These are phyloP conservation scores for Caenorhabditis briggsae DNA, from an alignment of 1,140 invertebrate genomes.

Conservation along the genomic window DNA sequence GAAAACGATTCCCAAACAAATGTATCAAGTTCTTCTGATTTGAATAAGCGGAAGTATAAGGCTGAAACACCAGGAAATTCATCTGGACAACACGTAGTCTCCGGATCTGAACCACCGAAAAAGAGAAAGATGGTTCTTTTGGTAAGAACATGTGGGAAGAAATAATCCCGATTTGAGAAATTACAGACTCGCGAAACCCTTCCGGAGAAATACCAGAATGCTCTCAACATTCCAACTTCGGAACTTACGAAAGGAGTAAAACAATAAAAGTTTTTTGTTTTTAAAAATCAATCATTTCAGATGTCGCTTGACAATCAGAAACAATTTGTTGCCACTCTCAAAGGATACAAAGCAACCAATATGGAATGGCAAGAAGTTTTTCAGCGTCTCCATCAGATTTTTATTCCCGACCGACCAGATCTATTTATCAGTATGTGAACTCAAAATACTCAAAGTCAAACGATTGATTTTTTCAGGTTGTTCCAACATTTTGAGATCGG, in stretches of 20 bases:
- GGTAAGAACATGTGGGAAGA: neutral
- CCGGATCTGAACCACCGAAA: neutral
- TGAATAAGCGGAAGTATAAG: conserved; percentile 1
- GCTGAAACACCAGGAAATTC: neutral
- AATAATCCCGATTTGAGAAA: neutral
- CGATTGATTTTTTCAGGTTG: neutral
- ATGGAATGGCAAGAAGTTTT: conserved; percentile 21
- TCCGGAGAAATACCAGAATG: conserved; percentile 22
- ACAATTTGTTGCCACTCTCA: conserved; percentile 17
- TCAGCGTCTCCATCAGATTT: conserved; percentile 2
- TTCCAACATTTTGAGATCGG: conserved; percentile 5
- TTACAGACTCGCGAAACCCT: conserved; percentile 13
- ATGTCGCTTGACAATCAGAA: conserved; percentile 9
- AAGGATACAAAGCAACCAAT: conserved; percentile 2
- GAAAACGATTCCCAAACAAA: neutral
- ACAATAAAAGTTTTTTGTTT: too few species aligned
- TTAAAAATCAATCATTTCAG: neutral
- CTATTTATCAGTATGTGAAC: conserved; percentile 20
- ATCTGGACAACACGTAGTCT: neutral
- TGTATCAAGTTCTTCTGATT: neutral
- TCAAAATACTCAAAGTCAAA: neutral
- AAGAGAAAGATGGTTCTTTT: conserved; percentile 17
- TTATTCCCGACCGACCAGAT: neutral
- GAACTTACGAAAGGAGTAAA: conserved; percentile 1
- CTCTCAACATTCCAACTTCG: neutral